Percentiles rank a stretch among this genome's conserved stretches.
Evolutionary conservation across 2,113 vertebrate genomes (phyloP).

Genomic region (Gila orcuttii): DNA sequence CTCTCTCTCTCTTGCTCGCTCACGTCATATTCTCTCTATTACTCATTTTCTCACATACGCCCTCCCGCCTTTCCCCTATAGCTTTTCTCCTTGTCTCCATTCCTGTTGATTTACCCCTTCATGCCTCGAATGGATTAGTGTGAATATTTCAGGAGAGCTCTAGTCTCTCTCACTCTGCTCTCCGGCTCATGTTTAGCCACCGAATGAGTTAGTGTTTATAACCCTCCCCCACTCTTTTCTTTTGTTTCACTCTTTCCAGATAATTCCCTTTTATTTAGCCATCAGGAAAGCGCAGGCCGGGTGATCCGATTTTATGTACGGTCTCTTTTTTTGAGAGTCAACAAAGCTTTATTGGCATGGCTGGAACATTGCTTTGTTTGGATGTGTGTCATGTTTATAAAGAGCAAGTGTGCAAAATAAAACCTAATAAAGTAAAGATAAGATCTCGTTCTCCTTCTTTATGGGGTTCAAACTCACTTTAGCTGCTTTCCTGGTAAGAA

Average conservation of each 20-base stretch:
- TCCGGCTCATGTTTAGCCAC: conserved; percentile 64
- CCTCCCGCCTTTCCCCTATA: conserved; percentile 27
- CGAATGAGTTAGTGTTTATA: conserved; percentile 70
- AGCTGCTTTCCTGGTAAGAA: background rate
- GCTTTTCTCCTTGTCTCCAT: conserved; percentile 51
- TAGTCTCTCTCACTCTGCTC: conserved; percentile 66
- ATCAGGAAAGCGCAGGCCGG: conserved; percentile 45
- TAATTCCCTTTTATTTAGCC: conserved; percentile 73
- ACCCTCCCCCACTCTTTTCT: conserved; percentile 60
- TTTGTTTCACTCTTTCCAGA: conserved; percentile 70
- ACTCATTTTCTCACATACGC: conserved; percentile 40
- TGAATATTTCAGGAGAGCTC: conserved; percentile 74
- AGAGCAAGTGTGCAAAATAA: background rate
- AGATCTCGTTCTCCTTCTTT: background rate
- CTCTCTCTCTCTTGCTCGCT: background rate
- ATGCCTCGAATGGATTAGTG: conserved; percentile 66
- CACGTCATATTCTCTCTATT: conserved; percentile 41
- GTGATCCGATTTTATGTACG: conserved; percentile 32
- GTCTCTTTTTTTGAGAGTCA: conserved; percentile 11
- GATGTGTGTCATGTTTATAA: conserved; percentile 4
- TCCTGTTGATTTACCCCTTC: conserved; percentile 16
- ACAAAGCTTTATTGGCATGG: conserved; percentile 11
- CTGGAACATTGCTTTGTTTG: background rate
- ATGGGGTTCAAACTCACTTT: conserved; percentile 1
- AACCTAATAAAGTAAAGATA: conserved; percentile 1